Percentiles rank a stretch among this genome's conserved stretches.
These are phyloP conservation scores for Chrysina gloriosa DNA, from an alignment of 2,888 invertebrate species.

Conservation along the genomic window DNA sequence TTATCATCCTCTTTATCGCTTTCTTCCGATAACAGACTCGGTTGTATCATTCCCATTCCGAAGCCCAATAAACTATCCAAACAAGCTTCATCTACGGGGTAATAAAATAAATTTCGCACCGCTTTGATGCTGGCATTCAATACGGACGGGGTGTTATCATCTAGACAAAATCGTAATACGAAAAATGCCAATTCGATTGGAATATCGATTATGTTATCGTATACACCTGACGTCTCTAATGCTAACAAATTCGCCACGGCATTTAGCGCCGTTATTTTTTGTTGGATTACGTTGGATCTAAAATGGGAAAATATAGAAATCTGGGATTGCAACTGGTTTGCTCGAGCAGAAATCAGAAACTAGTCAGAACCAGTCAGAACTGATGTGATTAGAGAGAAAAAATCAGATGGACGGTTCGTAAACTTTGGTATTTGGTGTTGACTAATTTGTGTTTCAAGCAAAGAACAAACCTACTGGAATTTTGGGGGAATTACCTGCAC, in stretches of 20 bases:
- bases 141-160: constrained; percentile 81
- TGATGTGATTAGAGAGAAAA: too few relatives aligned
- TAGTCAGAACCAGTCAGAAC: too few relatives aligned
- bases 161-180: constrained; percentile 85
- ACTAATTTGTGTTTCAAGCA: constrained; percentile 23
- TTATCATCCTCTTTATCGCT: constrained; percentile 66
- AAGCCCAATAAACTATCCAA: constrained; percentile 77
- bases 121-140: constrained; percentile 82
- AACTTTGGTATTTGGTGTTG: too few relatives aligned
- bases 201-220: constrained; percentile 79
- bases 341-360: too few relatives aligned
- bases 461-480: background rate
- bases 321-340: too few relatives aligned
- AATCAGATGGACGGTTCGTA: too few relatives aligned
- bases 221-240: constrained; percentile 79
- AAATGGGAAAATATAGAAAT: too few relatives aligned
- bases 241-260: constrained; percentile 83
- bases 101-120: constrained; percentile 79
- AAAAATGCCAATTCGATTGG: constrained; percentile 83
- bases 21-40: constrained; percentile 65
- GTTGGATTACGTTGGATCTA: constrained; percentile 82
- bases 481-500: constrained; percentile 65
- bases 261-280: constrained; percentile 83
- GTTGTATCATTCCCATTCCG: constrained; percentile 74
- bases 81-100: constrained; percentile 82